Conservation (phyloP, 2,888 invertebrate species). For the Epinotia bilunana region DNA sequence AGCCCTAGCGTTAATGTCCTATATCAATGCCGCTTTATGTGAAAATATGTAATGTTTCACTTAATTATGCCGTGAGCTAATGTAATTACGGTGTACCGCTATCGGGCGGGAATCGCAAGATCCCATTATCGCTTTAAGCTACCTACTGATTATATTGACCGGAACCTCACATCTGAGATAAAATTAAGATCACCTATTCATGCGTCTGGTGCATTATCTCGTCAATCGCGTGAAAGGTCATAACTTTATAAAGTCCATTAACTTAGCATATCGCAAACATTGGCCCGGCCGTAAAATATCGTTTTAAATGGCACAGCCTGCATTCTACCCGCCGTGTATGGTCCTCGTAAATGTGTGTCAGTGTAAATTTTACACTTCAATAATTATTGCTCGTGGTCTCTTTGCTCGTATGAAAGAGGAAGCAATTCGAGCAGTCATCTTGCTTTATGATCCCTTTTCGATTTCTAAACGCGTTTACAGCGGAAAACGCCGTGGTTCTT, state of each 20-base stretch:
- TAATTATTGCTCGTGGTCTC: conserved; percentile 69
- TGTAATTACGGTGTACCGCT: conserved; percentile 49
- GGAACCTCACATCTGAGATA: conserved; percentile 71
- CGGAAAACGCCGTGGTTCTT: conserved; percentile 59
- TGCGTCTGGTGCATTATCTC: conserved; percentile 75
- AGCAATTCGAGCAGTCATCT: conserved; percentile 71
- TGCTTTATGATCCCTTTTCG: conserved; percentile 71
- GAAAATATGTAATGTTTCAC: conserved; percentile 33
- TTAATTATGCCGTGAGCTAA: conserved; percentile 34
- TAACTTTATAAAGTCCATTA: conserved; percentile 75
- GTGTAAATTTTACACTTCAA: conserved; percentile 74
- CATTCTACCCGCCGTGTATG: conserved; percentile 53
- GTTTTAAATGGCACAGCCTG: conserved; percentile 61
- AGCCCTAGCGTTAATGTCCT: conserved; percentile 22
- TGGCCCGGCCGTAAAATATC: conserved; percentile 65
- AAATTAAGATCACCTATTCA: conserved; percentile 83
- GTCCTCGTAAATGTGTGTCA: conserved; percentile 68
- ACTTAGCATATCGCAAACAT: conserved; percentile 71
- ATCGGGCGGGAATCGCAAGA: conserved; percentile 74
- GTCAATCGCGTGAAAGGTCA: conserved; percentile 71
- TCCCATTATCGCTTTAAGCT: conserved; percentile 76
- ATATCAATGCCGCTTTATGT: conserved; percentile 26
- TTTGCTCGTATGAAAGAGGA: conserved; percentile 66
- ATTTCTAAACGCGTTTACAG: conserved; percentile 69
- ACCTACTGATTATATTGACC: conserved; percentile 72